These are phyloP conservation scores for Acinonyx jubatus DNA, from an alignment of 2,113 vertebrate genomes.

Conservation along the genomic window DNA sequence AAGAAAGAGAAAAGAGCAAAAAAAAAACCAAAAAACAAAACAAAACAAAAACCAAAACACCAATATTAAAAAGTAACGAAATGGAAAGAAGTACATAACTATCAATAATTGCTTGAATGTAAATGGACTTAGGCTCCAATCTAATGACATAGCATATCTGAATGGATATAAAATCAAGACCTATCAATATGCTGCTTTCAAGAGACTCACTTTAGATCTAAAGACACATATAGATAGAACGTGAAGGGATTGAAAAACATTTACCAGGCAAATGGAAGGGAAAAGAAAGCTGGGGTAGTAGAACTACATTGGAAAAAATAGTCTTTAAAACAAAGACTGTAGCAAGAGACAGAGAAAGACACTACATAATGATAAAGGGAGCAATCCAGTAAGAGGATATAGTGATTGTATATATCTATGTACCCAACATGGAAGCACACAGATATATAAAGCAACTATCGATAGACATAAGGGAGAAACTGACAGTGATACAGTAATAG, in stretches of 20 bases:
- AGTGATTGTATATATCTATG: not conserved
- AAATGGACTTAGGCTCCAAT: not conserved
- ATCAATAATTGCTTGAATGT: not conserved
- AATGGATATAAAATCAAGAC: no score
- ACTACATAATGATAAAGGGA: not conserved
- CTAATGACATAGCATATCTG: not conserved
- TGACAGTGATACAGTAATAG: not conserved
- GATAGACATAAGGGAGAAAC: not conserved
- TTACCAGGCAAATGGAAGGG: not conserved
- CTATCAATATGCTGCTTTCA: not conserved
- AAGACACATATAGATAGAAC: not conserved
- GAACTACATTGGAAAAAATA: not conserved
- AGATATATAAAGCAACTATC: not conserved
- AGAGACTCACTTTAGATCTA: not conserved
- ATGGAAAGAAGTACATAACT: not conserved
- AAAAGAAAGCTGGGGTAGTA: not conserved
- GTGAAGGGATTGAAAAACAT: not conserved
- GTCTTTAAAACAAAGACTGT: not conserved
- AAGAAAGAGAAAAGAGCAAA: not conserved
- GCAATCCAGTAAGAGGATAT: not conserved
- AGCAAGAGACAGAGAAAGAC: not conserved
- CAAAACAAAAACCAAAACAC: no score
- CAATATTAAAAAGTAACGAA: not conserved
- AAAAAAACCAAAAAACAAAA: no score
- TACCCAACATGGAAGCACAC: not conserved